A percentile compares a stretch with the other conserved stretches of the same genome.
Conservation (phyloP, 2,113 vertebrate species). For the Marcusenius ussheri region DNA sequence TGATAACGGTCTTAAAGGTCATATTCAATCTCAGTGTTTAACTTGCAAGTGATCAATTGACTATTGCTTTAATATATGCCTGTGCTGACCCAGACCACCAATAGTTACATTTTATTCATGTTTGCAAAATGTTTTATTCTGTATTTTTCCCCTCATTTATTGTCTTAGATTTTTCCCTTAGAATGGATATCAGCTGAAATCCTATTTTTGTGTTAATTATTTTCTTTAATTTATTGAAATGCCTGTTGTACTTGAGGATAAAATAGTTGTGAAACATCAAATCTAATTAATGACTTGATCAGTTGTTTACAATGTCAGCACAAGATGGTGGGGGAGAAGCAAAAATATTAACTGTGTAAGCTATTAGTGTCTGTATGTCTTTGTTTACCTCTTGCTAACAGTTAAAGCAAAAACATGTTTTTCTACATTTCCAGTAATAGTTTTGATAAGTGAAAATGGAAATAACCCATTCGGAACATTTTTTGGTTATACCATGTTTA, state of each 20-base stretch:
- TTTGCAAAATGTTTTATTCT: slow-evolving; percentile 22
- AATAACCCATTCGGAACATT: background rate
- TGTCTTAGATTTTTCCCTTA: background rate
- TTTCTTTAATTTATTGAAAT: slow-evolving; percentile 11
- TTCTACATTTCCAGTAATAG: background rate
- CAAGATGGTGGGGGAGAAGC: background rate
- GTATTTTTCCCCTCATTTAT: background rate
- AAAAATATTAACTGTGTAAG: background rate
- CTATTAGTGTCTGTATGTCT: background rate
- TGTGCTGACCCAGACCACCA: slow-evolving; percentile 29
- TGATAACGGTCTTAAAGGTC: slow-evolving; percentile 13
- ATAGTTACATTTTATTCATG: slow-evolving; percentile 24
- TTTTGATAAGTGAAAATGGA: background rate
- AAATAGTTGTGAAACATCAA: background rate
- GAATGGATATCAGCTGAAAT: background rate
- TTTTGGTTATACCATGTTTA: background rate
- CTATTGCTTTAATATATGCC: slow-evolving; percentile 16
- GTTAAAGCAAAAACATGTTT: background rate
- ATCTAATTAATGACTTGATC: background rate
- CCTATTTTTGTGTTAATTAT: background rate
- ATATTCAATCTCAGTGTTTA: slow-evolving; percentile 23
- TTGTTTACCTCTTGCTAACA: background rate
- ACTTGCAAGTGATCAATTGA: slow-evolving; percentile 53
- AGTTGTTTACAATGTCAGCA: background rate
- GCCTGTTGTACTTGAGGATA: slow-evolving; percentile 2